A percentile compares a stretch with the other conserved stretches of the same genome.
phyloP scores from a whole-genome alignment of 2,113 vertebrate genomes.

The Sula dactylatra region DNA sequence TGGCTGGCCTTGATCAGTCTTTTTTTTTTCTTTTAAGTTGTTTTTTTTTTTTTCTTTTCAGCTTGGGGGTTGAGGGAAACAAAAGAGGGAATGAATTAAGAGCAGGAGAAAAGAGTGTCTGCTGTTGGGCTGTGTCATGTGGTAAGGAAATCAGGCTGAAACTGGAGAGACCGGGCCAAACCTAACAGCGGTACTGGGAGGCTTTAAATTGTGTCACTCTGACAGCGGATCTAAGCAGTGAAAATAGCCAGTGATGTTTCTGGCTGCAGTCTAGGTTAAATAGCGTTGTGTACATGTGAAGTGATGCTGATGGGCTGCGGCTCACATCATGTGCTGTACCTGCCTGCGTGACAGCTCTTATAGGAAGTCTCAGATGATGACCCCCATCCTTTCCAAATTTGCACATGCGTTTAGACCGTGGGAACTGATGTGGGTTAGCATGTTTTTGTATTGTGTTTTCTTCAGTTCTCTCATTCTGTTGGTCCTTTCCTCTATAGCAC shows the following conservation, averaged over 20 bases:
- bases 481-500: background rate
- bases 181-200: background rate
- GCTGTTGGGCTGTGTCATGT: background rate
- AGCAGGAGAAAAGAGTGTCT: slow-evolving; percentile 1
- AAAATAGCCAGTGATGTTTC: background rate
- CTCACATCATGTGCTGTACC: background rate
- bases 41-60: background rate
- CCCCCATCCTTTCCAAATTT: background rate
- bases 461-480: background rate
- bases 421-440: background rate
- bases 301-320: background rate
- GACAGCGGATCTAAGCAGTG: background rate
- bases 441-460: background rate
- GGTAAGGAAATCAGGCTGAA: slow-evolving; percentile 47
- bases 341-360: background rate
- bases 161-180: slow-evolving; percentile 33
- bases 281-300: background rate
- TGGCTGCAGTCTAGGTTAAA: background rate
- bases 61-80: background rate
- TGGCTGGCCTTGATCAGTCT: background rate
- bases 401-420: fast-evolving
- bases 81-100: slow-evolving; percentile 30
- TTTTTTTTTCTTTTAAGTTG: background rate
- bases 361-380: background rate
- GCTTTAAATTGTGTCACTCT: background rate